Evolutionary conservation across 2,888 invertebrate species (phyloP).

Genomic region (Linyphia triangularis): DNA sequence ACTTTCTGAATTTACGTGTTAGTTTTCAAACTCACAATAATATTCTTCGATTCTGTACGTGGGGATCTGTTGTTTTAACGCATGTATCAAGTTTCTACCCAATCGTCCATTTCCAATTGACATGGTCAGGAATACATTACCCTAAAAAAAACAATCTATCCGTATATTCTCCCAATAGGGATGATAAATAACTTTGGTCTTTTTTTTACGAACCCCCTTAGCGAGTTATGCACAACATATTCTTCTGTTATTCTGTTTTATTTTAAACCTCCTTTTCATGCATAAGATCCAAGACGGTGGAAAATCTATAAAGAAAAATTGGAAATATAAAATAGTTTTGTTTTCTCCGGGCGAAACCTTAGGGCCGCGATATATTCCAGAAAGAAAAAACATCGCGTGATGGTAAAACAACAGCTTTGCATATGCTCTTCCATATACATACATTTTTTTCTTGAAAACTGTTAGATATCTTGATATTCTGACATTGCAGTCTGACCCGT

Average conservation of each 20-base stretch:
- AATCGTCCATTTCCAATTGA: not conserved
- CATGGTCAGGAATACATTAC: slow-evolving; percentile 15
- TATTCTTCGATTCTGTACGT: not conserved
- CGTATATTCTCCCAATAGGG: not conserved
- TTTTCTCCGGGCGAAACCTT: slow-evolving; percentile 4
- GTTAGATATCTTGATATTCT: not conserved
- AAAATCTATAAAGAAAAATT: slow-evolving; percentile 53
- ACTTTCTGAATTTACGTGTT: too few species aligned
- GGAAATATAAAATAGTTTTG: slow-evolving; percentile 49
- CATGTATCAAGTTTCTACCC: not conserved
- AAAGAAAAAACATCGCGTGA: slow-evolving; percentile 1
- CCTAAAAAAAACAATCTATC: not conserved
- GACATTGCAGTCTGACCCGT: not conserved
- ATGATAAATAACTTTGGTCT: not conserved
- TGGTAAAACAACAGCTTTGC: slow-evolving; percentile 67
- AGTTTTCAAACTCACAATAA: too few species aligned
- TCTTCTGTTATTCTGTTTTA: slow-evolving; percentile 57
- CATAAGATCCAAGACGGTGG: slow-evolving; percentile 34
- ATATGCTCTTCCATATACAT: not conserved
- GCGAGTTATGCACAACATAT: slow-evolving; percentile 21
- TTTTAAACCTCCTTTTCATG: slow-evolving; percentile 50
- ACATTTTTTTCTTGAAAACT: not conserved
- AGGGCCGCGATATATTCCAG: slow-evolving; percentile 39
- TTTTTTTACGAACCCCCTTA: not conserved
- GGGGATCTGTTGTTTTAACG: not conserved